Percentiles rank a stretch among this genome's conserved stretches.
Evolutionary conservation across 2,797 vertebrate species (phyloP).

Genomic region (Uromys caudimaculatus): DNA sequence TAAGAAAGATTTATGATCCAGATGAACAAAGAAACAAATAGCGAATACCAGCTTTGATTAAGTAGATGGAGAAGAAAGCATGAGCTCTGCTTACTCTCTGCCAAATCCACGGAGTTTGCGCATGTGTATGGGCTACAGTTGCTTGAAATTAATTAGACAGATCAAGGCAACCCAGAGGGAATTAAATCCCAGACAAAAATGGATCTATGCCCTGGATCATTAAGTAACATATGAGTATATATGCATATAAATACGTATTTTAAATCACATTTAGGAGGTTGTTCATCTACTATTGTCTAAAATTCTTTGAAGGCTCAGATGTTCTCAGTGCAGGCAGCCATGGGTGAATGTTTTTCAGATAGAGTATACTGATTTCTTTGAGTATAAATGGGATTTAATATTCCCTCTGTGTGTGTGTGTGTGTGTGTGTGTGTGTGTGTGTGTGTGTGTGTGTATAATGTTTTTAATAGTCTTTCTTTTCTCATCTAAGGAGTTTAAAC

Average conservation of each 20-base stretch:
- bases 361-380: conserved; percentile 60
- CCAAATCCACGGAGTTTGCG: conserved; percentile 83
- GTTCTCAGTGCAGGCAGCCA: conserved; percentile 55
- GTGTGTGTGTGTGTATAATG: conserved; percentile 55
- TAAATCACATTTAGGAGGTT: conserved; percentile 54
- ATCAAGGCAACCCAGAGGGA: conserved; percentile 78
- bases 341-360: conserved; percentile 74
- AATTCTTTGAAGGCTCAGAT: conserved; percentile 80
- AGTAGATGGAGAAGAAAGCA: conserved; percentile 72
- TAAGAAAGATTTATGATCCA: conserved; percentile 60
- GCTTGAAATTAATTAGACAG: conserved; percentile 80
- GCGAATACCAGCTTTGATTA: conserved; percentile 44
- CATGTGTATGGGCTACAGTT: conserved; percentile 59
- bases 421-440: conserved; percentile 62
- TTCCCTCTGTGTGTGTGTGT: conserved; percentile 67
- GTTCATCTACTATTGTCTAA: conserved; percentile 10
- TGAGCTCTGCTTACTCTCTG: conserved; percentile 79
- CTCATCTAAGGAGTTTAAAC: conserved; percentile 65
- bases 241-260: neutral
- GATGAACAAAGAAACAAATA: conserved; percentile 49
- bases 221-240: conserved; percentile 42
- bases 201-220: neutral
- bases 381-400: conserved; percentile 74
- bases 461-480: conserved; percentile 71
- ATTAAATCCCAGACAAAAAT: conserved; percentile 69